Evolutionary conservation across 2,797 vertebrate species (phyloP).

Genomic region (Alauda arvensis): DNA sequence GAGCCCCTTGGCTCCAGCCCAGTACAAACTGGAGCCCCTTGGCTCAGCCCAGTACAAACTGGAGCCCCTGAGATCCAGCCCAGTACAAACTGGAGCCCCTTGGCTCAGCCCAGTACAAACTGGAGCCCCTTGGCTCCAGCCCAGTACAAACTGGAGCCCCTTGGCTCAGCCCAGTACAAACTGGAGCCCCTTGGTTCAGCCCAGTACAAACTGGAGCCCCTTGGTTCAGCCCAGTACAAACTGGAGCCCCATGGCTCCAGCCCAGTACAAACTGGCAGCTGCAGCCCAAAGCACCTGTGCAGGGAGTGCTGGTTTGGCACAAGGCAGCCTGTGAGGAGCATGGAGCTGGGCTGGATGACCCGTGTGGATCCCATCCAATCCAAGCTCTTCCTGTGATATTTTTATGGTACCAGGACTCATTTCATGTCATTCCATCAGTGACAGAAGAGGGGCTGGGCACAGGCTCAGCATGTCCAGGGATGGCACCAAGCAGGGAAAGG

Average conservation of each 20-base stretch:
- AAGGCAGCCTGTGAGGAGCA: neutral
- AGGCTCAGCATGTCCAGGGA: neutral
- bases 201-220: neutral
- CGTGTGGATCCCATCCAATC: fast-evolving
- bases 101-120: neutral
- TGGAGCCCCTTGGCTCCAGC: neutral
- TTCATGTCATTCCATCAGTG: neutral
- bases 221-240: neutral
- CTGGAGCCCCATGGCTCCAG: neutral
- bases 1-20: no score
- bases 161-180: neutral
- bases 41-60: neutral
- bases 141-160: neutral
- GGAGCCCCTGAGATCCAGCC: neutral
- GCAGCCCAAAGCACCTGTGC: neutral
- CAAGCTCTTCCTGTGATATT: neutral
- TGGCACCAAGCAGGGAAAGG: neutral
- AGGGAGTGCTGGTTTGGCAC: neutral
- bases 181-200: neutral
- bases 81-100: neutral
- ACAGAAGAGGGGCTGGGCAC: neutral
- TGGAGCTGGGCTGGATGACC: neutral
- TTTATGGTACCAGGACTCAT: fast-evolving
- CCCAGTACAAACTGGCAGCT: neutral
- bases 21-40: neutral